Base-by-base conservation (phyloP, 2,797 vertebrate genomes). In the Gymnoscopelus braueri region DNA sequence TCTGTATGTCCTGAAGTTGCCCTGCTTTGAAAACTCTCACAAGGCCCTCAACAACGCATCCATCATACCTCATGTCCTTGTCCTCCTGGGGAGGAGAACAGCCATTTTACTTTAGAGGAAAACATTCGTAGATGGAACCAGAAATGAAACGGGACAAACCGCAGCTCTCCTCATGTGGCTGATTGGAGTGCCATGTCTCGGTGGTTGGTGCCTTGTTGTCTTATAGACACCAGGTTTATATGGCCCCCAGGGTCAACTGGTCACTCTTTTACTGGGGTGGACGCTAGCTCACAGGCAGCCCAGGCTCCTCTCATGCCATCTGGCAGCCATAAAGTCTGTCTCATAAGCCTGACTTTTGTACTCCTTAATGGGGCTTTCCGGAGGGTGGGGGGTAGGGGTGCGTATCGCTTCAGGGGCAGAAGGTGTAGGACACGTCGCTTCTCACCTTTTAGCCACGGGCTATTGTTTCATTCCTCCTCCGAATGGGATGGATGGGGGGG, bases 291-390 rank as follows among this genome's bases (percentile, higher is more conserved):
- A 89, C 87, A 84, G 91, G 81, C 87, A 82, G 80, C 83, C 32
- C 52, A 24, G 82, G 76, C 75, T 84, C 87, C 88, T 77, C 74
- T 81, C 49, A 23, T 91, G 88, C 94, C 96, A 97, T 97, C 96
- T 98, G 97, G 94, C 88, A 91, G 85, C 92, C 90, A 92, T 96
- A 96, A 97, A 90, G 92, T 87, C 58, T 26, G 88, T 89, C 71
- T 86, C 87, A 89, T 91, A 80, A 74, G 77, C 35, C 92, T 84
- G 91, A 93, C 91, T 93, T 91, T 88, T 84, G 74, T 76, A 19
- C 77, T 49, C 47, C 79, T 89, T 88, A 84, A 84, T 78, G 74
- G 79, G 79, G 83, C 81, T 90, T 86, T 77, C 78, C 83, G 87
- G 77, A 73, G 58, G 70, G 75, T 57, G 79, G 72, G 78, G 82